phyloP scores from a whole-genome alignment of 1,140 invertebrate species.

The Bombus ignitus region DNA sequence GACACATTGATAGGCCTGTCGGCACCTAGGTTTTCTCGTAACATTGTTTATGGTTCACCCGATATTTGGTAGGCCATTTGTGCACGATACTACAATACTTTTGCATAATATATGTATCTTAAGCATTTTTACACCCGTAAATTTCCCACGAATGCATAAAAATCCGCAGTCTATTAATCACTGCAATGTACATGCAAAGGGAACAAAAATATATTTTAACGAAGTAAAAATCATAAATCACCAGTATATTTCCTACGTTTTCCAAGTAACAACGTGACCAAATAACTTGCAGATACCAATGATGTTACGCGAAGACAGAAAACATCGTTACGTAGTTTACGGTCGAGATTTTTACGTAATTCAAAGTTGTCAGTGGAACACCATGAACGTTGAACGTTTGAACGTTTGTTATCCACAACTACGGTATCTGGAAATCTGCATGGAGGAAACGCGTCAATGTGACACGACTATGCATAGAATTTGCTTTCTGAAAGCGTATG shows the following conservation, averaged over 20 bases:
- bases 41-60: no score
- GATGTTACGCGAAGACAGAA: neutral
- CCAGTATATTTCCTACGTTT: no score
- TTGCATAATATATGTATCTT: no score
- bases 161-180: no score
- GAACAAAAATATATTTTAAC: no score
- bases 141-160: neutral
- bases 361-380: neutral
- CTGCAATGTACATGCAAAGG: no score
- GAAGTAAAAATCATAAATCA: no score
- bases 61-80: no score
- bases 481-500: conserved; percentile 43
- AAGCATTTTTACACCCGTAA: neutral
- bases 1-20: no score
- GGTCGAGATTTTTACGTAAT: neutral
- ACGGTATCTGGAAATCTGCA: conserved; percentile 12
- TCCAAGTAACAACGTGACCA: neutral
- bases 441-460: neutral
- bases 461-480: conserved; percentile 38
- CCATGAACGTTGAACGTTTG: neutral
- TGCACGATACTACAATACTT: no score
- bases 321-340: neutral
- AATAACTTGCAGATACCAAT: neutral
- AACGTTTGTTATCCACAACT: neutral
- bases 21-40: no score